Evolutionary conservation across 2,113 vertebrate species (phyloP).

Genomic region (Indicator indicator): DNA sequence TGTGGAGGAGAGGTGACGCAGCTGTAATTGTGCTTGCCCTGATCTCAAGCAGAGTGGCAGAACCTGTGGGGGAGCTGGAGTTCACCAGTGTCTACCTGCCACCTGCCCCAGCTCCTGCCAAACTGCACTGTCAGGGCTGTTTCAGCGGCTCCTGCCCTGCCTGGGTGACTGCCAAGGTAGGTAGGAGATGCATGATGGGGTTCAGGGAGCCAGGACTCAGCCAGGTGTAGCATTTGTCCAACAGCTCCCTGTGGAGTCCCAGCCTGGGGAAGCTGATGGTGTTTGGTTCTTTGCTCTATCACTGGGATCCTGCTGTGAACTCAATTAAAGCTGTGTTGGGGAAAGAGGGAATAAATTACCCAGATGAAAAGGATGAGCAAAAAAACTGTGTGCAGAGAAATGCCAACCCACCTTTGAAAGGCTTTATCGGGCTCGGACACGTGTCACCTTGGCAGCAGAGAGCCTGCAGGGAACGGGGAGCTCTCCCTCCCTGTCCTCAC

Average conservation of each 20-base stretch:
- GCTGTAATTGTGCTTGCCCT: neutral
- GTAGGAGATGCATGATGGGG: neutral
- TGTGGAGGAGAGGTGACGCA: too few relatives aligned
- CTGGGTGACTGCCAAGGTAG: neutral
- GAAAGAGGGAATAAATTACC: constrained; percentile 38
- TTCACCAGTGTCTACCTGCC: neutral
- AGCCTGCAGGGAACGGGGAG: neutral
- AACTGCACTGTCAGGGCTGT: neutral
- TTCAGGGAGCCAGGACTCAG: neutral
- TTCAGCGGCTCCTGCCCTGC: neutral
- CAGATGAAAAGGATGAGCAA: constrained; percentile 24
- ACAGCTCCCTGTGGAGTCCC: neutral
- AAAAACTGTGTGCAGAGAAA: neutral
- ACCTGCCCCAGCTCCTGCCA: neutral
- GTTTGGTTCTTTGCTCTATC: neutral
- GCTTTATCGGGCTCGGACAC: neutral
- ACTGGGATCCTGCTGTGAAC: constrained; percentile 1
- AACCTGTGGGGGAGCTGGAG: accelerated
- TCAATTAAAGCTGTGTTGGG: constrained; percentile 41
- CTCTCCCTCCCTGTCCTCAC: neutral
- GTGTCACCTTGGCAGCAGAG: neutral
- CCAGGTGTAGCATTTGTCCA: neutral
- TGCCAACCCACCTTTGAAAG: constrained; percentile 29
- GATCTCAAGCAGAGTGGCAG: accelerated
- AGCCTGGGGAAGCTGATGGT: neutral